These are phyloP conservation scores for Colostygia pectinataria DNA, from an alignment of 2,888 invertebrate genomes.

Conservation along the genomic window DNA sequence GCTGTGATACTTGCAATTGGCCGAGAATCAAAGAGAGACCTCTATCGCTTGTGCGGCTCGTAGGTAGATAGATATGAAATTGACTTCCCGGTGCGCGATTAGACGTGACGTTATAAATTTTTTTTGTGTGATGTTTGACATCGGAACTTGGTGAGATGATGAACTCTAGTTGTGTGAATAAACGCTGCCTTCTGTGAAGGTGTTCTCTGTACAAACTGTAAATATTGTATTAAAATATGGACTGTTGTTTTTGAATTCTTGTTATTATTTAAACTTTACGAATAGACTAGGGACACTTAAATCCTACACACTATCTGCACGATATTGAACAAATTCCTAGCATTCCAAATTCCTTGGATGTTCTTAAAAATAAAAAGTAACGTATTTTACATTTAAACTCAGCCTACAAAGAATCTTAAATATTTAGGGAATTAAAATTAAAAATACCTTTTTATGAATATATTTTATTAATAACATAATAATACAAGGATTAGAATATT, in stretches of 20 bases:
- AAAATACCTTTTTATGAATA: conserved; percentile 44
- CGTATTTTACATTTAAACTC: too few species aligned
- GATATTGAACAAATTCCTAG: too few species aligned
- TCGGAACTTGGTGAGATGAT: conserved; percentile 29
- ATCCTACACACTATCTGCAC: too few species aligned
- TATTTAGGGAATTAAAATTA: not conserved
- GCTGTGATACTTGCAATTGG: too few species aligned
- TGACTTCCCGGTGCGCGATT: not conserved
- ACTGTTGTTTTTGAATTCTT: conserved; percentile 65
- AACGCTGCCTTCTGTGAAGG: conserved; percentile 78
- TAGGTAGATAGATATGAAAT: too few species aligned
- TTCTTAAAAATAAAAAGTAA: too few species aligned
- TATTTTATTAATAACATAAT: conserved; percentile 70
- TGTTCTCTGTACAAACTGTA: conserved; percentile 69
- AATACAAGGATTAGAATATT: conserved; percentile 58
- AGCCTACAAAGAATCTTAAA: not conserved
- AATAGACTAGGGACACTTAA: too few species aligned
- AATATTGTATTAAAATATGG: conserved; percentile 64
- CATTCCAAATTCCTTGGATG: too few species aligned
- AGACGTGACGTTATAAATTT: not conserved
- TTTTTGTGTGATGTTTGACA: conserved; percentile 31
- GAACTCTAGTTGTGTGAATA: conserved; percentile 41
- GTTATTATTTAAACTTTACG: conserved; percentile 35
- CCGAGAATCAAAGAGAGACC: too few species aligned
- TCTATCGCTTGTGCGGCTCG: too few species aligned